phyloP scores from a whole-genome alignment of 2,113 vertebrate species.

The Otocyon megalotis region DNA sequence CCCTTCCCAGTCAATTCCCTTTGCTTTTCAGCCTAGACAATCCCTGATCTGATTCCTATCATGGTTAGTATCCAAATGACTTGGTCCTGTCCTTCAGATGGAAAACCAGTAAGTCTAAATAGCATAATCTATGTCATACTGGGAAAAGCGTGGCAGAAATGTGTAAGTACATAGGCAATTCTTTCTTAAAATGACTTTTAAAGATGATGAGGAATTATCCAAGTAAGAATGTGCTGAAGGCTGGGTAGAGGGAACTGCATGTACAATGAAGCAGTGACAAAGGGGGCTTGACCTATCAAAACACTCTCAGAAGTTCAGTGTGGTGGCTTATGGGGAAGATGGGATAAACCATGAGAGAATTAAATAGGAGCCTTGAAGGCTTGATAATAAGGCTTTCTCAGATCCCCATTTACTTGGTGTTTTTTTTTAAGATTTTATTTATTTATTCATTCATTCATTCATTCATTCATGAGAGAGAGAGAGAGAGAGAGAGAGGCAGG shows the following conservation, averaged over 20 bases:
- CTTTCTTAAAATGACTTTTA: neutral
- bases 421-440: no score
- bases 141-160: no score
- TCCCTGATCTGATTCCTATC: neutral
- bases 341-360: neutral
- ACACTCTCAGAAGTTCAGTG: neutral
- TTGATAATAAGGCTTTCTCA: neutral
- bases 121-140: neutral
- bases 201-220: neutral
- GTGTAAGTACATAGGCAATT: neutral
- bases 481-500: no score
- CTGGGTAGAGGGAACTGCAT: fast-evolving
- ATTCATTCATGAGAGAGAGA: no score
- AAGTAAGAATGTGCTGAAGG: neutral
- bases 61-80: neutral
- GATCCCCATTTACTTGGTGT: neutral
- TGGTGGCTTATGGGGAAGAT: neutral
- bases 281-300: fast-evolving
- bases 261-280: neutral
- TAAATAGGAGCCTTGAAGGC: neutral
- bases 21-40: neutral
- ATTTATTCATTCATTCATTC: no score
- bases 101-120: neutral
- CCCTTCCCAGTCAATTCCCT: neutral
- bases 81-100: neutral